phyloP scores from a whole-genome alignment of 2,888 invertebrate species.

The Acleris sparsana region DNA sequence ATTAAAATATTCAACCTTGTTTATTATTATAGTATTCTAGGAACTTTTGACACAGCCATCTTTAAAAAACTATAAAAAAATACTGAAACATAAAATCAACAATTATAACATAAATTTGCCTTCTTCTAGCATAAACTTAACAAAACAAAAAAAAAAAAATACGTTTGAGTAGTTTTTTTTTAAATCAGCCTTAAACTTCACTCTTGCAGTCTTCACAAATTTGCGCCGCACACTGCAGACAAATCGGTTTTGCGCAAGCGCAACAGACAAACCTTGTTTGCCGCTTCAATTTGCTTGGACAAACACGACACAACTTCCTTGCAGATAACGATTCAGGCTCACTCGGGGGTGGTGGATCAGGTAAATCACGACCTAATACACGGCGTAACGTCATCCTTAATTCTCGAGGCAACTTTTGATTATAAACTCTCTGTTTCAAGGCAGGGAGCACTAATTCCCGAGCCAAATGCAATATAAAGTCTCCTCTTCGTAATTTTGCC shows the following conservation, averaged over 20 bases:
- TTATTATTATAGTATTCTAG: slow-evolving; percentile 3
- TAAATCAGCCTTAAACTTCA: slow-evolving; percentile 7
- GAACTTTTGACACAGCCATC: slow-evolving; percentile 5
- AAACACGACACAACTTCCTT: slow-evolving; percentile 21
- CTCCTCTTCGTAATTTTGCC: slow-evolving; percentile 27
- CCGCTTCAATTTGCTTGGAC: slow-evolving; percentile 27
- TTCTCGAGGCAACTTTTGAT: slow-evolving; percentile 38
- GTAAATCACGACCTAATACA: slow-evolving; percentile 23
- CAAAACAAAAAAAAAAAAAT: slow-evolving; percentile 4
- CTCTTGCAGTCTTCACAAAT: slow-evolving; percentile 20
- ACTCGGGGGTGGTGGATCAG: slow-evolving; percentile 7
- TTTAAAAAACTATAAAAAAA: slow-evolving; percentile 6
- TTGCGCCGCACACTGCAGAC: slow-evolving; percentile 25
- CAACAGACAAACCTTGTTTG: slow-evolving; percentile 16
- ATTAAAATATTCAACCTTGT: slow-evolving; percentile 4
- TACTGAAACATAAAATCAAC: slow-evolving; percentile 4
- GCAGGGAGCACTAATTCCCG: slow-evolving; percentile 27
- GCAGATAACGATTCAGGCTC: slow-evolving; percentile 9
- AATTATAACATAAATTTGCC: no score
- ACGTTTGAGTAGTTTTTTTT: background rate
- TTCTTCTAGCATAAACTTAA: slow-evolving; percentile 13
- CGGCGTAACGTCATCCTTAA: slow-evolving; percentile 25
- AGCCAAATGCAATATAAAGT: slow-evolving; percentile 30
- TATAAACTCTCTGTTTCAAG: slow-evolving; percentile 35
- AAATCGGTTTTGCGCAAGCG: slow-evolving; percentile 19